These are phyloP conservation scores for Cydia amplana DNA, from an alignment of 1,140 invertebrate genomes.

Conservation along the genomic window DNA sequence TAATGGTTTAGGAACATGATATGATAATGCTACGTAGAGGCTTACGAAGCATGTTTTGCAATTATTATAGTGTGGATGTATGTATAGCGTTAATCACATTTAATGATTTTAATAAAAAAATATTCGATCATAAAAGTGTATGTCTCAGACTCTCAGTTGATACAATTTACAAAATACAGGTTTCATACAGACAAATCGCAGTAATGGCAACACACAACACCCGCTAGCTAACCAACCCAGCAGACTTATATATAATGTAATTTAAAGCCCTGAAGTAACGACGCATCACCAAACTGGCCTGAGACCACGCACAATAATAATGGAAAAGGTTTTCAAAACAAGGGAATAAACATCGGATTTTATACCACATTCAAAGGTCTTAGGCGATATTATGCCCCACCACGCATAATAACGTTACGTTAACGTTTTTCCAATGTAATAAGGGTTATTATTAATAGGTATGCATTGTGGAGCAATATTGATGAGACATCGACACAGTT, in stretches of 20 bases:
- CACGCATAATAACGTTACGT: background rate
- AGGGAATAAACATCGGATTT: background rate
- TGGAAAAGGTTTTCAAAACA: background rate
- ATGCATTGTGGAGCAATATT: background rate
- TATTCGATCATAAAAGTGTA: conserved; percentile 6
- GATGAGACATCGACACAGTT: background rate
- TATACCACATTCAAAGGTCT: background rate
- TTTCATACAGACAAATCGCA: background rate
- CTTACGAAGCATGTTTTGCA: background rate
- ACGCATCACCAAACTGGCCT: background rate
- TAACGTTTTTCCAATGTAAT: background rate
- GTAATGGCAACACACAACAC: background rate
- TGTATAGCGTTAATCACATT: background rate
- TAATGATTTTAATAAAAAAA: conserved; percentile 11
- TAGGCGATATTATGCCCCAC: background rate
- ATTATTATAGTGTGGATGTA: background rate
- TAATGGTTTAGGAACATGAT: background rate
- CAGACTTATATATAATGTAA: conserved; percentile 10
- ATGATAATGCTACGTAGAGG: background rate
- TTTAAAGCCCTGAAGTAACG: background rate
- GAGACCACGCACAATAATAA: background rate
- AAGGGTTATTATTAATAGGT: background rate
- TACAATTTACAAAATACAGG: conserved; percentile 1
- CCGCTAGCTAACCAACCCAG: background rate
- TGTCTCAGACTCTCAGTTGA: background rate